Evolutionary conservation across 2,113 vertebrate species (phyloP), one percentile per base, ranked within the genome.

Genomic region (Noctilio leporinus): DNA sequence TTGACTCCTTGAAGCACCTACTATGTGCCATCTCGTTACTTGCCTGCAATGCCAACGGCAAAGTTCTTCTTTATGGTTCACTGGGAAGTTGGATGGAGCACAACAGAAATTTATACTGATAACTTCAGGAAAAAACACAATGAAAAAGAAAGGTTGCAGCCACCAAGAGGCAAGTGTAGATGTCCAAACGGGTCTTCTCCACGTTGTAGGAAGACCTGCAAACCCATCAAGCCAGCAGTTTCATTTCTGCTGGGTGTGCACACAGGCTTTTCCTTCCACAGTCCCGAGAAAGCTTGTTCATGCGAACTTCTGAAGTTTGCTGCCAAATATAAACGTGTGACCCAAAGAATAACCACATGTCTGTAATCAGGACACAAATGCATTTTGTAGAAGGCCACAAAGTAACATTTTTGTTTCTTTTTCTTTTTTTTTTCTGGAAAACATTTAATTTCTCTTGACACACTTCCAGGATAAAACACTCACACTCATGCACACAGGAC

Each of bases 381-480:
- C 11, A 40, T 89, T 30, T 72, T 81, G 40, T 59, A 65, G 38
- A 62, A 77, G 64, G 16, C 64, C 33, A 81, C 33, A 64, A 59
- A 70, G 17, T 38, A n/a, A 75, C 40, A 17, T 40, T 75, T 95
- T 73, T 78, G 49, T 94, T 73, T 45, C 15, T 47, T 28, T 65
- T 35, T 89, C 57, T 84, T 76, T n/a, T 62, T 91, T 49, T 59
- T 75, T 85, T 65, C 69, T 97, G 47, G 35, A 85, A 94, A 96
- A 92, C n/a, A 57, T 85, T 86, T 77, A 51, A 35, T 69, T 86
- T 88, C 72, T 85, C 49, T 24, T 62, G 80, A 77, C 17, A 57
- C 38, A 82, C 53, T 47, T 65, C 45, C 43, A 96, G 43, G 80
- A 83, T 9, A 77, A 80, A 45, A 33, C 9, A 40, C 7, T 35